phyloP scores from a whole-genome alignment of 2,113 vertebrate species.

The Sturnus vulgaris region DNA sequence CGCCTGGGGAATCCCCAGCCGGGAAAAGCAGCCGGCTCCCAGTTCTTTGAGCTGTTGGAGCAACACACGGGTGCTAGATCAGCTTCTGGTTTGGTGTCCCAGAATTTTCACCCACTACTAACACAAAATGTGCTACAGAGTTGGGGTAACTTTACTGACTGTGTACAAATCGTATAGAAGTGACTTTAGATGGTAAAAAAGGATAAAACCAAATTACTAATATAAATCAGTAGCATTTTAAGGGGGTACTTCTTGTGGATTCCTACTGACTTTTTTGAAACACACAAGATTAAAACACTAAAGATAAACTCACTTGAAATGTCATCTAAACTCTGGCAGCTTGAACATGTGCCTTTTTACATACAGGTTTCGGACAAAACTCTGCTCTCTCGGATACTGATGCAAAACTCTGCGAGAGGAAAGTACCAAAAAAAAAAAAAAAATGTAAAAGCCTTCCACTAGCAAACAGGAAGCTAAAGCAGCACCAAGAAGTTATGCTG shows the following conservation, averaged over 20 bases:
- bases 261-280: neutral
- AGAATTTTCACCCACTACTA: neutral
- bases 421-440: neutral
- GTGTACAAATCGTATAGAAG: neutral
- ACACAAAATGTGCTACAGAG: neutral
- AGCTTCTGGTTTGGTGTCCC: neutral
- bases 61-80: neutral
- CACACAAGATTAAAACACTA: neutral
- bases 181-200: neutral
- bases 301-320: neutral
- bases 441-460: neutral
- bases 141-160: neutral
- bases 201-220: neutral
- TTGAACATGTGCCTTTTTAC: neutral
- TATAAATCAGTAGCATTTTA: neutral
- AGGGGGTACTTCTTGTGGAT: neutral
- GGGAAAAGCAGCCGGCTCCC: rapidly evolving
- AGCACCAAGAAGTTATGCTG: neutral
- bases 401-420: neutral
- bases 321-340: neutral
- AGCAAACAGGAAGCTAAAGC: neutral
- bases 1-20: neutral
- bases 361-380: neutral
- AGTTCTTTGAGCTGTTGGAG: neutral
- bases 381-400: neutral